phyloP scores from a whole-genome alignment of 35 echinoderm and acorn worm species.

The Heliocidaris erythrogramma region DNA sequence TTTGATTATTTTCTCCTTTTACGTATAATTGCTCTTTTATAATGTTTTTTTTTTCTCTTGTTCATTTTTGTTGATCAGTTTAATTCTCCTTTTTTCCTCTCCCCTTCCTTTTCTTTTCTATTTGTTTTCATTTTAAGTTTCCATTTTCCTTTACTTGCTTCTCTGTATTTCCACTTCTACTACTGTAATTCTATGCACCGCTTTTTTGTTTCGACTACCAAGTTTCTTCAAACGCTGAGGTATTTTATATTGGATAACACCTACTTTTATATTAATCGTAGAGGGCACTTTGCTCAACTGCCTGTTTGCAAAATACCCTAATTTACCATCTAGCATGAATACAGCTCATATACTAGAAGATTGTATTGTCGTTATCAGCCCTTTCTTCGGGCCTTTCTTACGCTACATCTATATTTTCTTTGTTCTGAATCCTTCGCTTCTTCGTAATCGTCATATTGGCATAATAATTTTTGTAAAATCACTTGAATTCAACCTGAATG shows the following conservation, averaged over 20 bases:
- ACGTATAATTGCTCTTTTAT: neutral
- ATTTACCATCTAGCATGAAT: no score
- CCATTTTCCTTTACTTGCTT: neutral
- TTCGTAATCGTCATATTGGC: no score
- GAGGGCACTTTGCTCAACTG: neutral
- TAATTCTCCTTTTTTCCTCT: slow-evolving; percentile 15
- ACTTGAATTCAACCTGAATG: no score
- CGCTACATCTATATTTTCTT: no score
- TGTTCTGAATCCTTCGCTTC: no score
- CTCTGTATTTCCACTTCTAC: neutral
- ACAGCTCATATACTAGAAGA: no score
- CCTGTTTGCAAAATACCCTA: no score
- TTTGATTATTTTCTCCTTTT: no score
- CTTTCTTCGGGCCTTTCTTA: neutral
- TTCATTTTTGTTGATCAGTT: neutral
- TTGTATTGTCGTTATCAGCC: neutral
- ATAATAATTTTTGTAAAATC: no score
- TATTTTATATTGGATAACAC: no score
- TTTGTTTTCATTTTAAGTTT: neutral
- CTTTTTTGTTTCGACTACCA: neutral
- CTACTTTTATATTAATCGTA: neutral
- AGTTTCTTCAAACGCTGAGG: no score
- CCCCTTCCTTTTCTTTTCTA: neutral
- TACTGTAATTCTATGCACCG: neutral
- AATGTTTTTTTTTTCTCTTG: neutral